A percentile compares a stretch with the other conserved stretches of the same genome.
Conservation (phyloP, 2,797 vertebrate genomes). For the Triplophysa yarkandensis region DNA sequence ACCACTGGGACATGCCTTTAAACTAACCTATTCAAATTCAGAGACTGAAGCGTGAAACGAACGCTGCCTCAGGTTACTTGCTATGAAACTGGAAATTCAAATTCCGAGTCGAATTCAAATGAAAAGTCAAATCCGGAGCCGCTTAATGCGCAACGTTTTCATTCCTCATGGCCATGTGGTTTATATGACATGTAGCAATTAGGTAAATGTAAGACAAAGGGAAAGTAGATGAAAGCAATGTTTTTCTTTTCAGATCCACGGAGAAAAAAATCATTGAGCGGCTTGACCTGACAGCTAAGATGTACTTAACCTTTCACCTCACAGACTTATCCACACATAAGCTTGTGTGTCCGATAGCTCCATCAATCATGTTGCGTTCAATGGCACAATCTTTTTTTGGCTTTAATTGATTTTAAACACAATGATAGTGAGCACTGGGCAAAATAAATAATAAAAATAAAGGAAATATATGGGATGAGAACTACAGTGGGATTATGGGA, state of each 20-base stretch:
- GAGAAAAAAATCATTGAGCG: constrained; percentile 34
- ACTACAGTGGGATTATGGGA: background rate
- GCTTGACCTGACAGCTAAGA: constrained; percentile 48
- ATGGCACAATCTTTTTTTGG: constrained; percentile 38
- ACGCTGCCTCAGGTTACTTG: constrained; percentile 38
- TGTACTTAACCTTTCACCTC: constrained; percentile 53
- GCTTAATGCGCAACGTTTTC: constrained; percentile 16
- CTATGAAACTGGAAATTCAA: constrained; percentile 46
- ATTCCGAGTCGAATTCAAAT: constrained; percentile 40
- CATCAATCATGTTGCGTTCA: constrained; percentile 36
- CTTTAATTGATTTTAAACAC: constrained; percentile 48
- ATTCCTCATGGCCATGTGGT: constrained; percentile 39
- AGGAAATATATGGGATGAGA: background rate
- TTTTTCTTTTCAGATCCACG: constrained; percentile 20
- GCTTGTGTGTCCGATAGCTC: constrained; percentile 34
- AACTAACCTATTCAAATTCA: constrained; percentile 47
- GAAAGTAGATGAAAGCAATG: constrained; percentile 12
- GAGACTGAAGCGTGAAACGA: constrained; percentile 24
- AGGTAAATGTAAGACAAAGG: constrained; percentile 30
- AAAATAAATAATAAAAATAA: constrained; percentile 12
- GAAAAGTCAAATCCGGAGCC: constrained; percentile 47
- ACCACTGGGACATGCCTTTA: background rate
- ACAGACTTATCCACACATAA: constrained; percentile 39
- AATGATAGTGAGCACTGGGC: background rate
- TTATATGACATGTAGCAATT: constrained; percentile 12